Conservation (phyloP, 2,797 vertebrate species). For the Sebastes taczanowskii region DNA sequence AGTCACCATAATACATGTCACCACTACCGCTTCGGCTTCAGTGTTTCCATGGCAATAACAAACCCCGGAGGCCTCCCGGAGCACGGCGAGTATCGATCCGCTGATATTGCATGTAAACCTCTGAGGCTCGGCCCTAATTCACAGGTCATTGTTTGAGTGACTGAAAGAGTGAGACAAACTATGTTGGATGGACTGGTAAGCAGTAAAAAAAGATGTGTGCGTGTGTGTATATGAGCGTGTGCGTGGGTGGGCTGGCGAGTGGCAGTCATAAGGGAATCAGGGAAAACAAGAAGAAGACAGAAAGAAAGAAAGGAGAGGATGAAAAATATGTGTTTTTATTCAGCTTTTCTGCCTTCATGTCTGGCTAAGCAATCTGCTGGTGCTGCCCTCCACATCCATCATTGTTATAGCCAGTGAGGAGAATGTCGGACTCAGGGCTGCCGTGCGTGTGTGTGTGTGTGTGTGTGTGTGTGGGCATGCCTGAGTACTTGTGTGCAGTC, state of each 20-base stretch:
- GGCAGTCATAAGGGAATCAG: slow-evolving; percentile 22
- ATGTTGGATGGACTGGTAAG: slow-evolving; percentile 14
- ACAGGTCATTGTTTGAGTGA: slow-evolving; percentile 52
- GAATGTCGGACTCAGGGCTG: slow-evolving; percentile 64
- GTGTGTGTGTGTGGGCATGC: slow-evolving; percentile 2
- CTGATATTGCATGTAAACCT: slow-evolving; percentile 59
- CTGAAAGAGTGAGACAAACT: slow-evolving; percentile 35
- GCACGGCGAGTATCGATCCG: slow-evolving; percentile 43
- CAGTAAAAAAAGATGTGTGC: neutral
- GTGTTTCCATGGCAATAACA: slow-evolving; percentile 48
- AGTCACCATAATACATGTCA: slow-evolving; percentile 20
- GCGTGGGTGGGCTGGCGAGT: neutral
- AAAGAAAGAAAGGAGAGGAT: slow-evolving; percentile 31
- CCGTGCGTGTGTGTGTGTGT: neutral
- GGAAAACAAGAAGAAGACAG: slow-evolving; percentile 37
- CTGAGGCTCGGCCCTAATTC: slow-evolving; percentile 41
- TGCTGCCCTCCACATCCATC: slow-evolving; percentile 76
- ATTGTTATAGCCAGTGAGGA: slow-evolving; percentile 73
- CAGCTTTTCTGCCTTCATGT: slow-evolving; percentile 77
- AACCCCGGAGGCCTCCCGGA: slow-evolving; percentile 13
- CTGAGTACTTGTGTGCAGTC: neutral
- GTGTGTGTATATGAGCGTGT: neutral
- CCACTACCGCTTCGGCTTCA: neutral
- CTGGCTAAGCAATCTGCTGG: slow-evolving; percentile 80
- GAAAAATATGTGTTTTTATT: slow-evolving; percentile 67